A percentile compares a stretch with the other conserved stretches of the same genome.
Evolutionary conservation across 2,113 vertebrate species (phyloP).

Genomic region (Gallinago media): DNA sequence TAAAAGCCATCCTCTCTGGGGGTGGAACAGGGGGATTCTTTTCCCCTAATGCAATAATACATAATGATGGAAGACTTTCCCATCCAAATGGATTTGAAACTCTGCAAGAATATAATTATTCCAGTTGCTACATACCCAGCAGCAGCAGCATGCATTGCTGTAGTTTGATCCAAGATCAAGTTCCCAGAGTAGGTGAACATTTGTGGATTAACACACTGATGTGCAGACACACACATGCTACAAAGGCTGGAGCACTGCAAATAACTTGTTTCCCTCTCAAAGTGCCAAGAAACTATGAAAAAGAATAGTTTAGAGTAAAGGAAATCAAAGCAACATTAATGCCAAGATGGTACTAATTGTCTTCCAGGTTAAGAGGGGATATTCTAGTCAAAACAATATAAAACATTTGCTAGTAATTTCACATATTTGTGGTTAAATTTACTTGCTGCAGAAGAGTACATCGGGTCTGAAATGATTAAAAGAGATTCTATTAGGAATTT

Average conservation of each 20-base stretch:
- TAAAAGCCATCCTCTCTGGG: not conserved
- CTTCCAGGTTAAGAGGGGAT: not conserved
- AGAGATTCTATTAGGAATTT: not conserved
- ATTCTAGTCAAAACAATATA: not conserved
- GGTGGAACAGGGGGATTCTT: not conserved
- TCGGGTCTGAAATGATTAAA: not conserved
- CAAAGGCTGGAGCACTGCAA: not conserved
- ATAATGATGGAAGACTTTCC: not conserved
- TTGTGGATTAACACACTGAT: not conserved
- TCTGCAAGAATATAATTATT: not conserved
- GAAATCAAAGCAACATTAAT: not conserved
- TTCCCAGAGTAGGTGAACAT: not conserved
- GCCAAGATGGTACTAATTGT: not conserved
- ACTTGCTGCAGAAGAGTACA: not conserved
- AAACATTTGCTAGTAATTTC: not conserved
- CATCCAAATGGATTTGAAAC: not conserved
- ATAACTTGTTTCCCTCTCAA: not conserved
- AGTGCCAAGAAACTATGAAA: not conserved
- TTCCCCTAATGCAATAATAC: not conserved
- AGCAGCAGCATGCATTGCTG: not conserved
- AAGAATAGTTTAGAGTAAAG: not conserved
- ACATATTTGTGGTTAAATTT: not conserved
- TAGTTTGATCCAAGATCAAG: not conserved
- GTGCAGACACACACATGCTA: not conserved
- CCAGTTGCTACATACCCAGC: not conserved